Conservation (phyloP, 2,113 vertebrate species). For the Peromyscus californicus region DNA sequence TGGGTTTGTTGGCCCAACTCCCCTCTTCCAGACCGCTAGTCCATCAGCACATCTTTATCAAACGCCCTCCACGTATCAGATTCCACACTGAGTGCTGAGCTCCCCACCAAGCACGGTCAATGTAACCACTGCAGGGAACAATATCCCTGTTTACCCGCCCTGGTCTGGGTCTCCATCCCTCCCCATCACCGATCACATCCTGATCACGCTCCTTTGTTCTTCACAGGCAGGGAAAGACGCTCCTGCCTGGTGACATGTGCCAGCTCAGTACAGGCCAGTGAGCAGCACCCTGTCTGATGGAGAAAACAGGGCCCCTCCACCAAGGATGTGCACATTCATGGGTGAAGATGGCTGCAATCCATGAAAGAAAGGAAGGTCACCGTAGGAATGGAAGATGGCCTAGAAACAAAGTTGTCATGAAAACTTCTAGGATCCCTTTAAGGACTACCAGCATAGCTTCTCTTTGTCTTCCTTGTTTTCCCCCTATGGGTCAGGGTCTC, state of each 20-base stretch:
- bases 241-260: fast-evolving
- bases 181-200: background rate
- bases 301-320: background rate
- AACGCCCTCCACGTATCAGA: background rate
- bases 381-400: background rate
- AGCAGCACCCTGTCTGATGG: background rate
- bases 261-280: background rate
- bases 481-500: background rate
- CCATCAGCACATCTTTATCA: background rate
- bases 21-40: background rate
- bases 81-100: background rate
- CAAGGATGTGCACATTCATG: background rate
- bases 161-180: background rate
- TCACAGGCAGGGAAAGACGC: background rate
- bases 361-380: background rate
- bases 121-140: too few relatives aligned
- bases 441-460: background rate
- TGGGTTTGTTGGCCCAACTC: background rate
- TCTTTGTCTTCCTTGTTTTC: background rate
- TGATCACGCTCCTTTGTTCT: too few relatives aligned
- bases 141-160: too few relatives aligned
- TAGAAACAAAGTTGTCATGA: background rate
- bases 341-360: background rate
- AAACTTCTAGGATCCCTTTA: background rate
- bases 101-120: background rate